These are phyloP conservation scores for Pangasius djambal DNA, from an alignment of 2,797 vertebrate genomes.

Conservation along the genomic window DNA sequence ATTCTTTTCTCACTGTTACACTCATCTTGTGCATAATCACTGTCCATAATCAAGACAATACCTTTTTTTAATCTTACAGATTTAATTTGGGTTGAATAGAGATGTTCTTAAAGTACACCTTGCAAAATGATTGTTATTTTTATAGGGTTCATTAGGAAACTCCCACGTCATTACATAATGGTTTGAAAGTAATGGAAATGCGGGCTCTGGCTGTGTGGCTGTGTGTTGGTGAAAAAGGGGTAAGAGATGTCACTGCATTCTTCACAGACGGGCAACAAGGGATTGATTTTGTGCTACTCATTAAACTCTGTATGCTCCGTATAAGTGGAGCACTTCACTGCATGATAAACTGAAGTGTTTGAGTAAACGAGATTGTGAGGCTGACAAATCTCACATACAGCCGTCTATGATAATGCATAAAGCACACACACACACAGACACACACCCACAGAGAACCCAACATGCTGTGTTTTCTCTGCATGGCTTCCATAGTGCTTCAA, in stretches of 20 bases:
- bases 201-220: neutral
- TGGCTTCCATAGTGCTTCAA: neutral
- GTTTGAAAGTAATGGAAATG: constrained; percentile 12
- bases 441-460: neutral
- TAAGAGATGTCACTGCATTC: neutral
- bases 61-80: neutral
- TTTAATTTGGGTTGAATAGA: neutral
- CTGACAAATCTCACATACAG: neutral
- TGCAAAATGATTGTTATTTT: neutral
- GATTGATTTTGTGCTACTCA: constrained; percentile 9
- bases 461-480: neutral
- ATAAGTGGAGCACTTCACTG: constrained; percentile 17
- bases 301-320: constrained; percentile 13
- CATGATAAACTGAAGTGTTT: constrained; percentile 12
- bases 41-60: neutral
- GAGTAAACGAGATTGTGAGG: neutral
- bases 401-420: neutral
- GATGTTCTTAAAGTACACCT: neutral
- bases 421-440: too few relatives aligned
- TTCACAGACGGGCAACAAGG: neutral
- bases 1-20: neutral
- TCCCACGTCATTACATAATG: constrained; percentile 1
- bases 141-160: neutral
- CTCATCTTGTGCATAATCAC: neutral
- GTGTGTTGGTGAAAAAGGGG: neutral